Evolutionary conservation across 2,113 vertebrate species (phyloP).

Genomic region (Cyanistes caeruleus): DNA sequence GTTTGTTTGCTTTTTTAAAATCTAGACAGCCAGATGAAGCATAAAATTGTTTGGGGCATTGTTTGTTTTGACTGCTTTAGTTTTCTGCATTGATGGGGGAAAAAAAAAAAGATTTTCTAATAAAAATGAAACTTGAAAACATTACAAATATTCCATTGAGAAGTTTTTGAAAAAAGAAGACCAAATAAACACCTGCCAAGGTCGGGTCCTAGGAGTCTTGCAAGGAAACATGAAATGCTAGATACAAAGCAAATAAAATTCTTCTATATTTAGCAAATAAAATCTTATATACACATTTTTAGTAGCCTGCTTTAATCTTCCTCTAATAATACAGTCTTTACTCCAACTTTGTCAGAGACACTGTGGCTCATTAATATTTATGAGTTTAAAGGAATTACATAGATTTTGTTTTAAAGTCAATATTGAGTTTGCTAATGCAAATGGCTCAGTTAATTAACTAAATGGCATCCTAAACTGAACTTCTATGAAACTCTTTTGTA

Average conservation of each 20-base stretch:
- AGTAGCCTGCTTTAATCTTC: constrained; percentile 22
- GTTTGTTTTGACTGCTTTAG: constrained; percentile 33
- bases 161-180: background rate
- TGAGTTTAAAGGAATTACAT: constrained; percentile 47
- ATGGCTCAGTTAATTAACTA: constrained; percentile 77
- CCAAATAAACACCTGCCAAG: background rate
- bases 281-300: constrained; percentile 4
- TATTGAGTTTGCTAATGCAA: constrained; percentile 77
- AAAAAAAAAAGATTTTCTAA: background rate
- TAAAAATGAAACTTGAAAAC: constrained; percentile 27
- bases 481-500: constrained; percentile 66
- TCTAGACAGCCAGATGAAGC: constrained; percentile 58
- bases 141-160: constrained; percentile 38
- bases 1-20: constrained; percentile 42
- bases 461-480: constrained; percentile 64
- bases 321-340: constrained; percentile 39
- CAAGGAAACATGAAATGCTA: background rate
- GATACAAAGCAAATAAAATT: background rate
- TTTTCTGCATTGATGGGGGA: background rate
- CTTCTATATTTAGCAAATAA: background rate
- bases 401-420: constrained; percentile 75
- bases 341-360: constrained; percentile 33
- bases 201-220: background rate
- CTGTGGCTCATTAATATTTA: constrained; percentile 67
- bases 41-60: constrained; percentile 64